Base-by-base conservation (phyloP, 2,113 vertebrate species). In the Chauna torquata region DNA sequence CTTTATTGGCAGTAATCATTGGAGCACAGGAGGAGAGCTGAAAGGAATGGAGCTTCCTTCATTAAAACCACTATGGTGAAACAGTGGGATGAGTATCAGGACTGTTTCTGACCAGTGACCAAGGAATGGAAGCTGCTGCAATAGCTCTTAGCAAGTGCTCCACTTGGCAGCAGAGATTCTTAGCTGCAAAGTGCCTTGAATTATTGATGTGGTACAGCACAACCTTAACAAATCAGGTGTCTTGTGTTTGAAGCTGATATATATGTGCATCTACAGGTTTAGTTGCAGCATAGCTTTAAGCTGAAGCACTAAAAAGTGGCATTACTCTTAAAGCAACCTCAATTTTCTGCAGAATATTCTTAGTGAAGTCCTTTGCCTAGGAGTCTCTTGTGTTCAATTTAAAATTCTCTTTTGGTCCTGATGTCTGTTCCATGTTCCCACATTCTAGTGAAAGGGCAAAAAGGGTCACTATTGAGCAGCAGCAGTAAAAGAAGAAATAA, bases 161-260 rank as follows among this genome's bases (percentile, higher is more conserved):
- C 62, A 66, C 84, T 95, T 94, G 70, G 91, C 89, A 95, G 87
- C 89, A 49, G 94, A 74, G 64, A 65, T 61, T 74, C 40, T 76
- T 86, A 65, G 0, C 66, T 62, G 66, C 58, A 32, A 57, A 94
- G 84, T 74, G 84, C 92, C 65, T 58, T 95, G 84, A 91, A 85
- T 96, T 96, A 95, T 95, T 94, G 82, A 94, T 94, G 16, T 4
- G 24, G 38, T 83, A 69, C 61, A 58, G 77, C 49, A 66, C 68
- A 89, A 15, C 58, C 83, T 38, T 77, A 91, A 77, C 58, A 78
- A 95, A 91, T 77, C 40, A 15, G 28, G 27, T 57, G 12, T 45
- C 47, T 82, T 50, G 27, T 82, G 65, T 86, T 77, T 71, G 61
- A 57, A 61, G 30, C 68, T 62, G 34, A 22, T 22, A 15, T 14